Evolutionary conservation across 2,113 vertebrate species (phyloP), one percentile per base, ranked within the genome.

Genomic region (Hemiprocne comata): DNA sequence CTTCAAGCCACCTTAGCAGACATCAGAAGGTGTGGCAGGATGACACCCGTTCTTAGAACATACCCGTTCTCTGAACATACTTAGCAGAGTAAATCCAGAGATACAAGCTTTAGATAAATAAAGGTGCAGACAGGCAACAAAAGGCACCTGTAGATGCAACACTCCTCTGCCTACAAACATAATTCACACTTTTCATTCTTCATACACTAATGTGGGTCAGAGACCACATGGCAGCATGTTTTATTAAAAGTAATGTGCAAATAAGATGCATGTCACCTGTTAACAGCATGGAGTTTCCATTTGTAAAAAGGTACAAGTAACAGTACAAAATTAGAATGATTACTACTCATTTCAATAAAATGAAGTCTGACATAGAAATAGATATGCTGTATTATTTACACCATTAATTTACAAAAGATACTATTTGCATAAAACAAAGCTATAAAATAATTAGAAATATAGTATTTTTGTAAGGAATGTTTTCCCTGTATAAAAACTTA

Each of bases 341-440:
- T 96, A 97, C 93, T 97, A 96, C 51, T 96, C 61, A 95, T 95
- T 97, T 97, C 97, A 97, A 96, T 97, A 98, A 97, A 98, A 97
- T 93, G 87, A 97, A 98, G 96, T 98, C 94, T 97, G 94, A 95
- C 94, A 97, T 95, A 98, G 97, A 98, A 97, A 97, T 97, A 98
- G 91, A 97, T 97, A 98, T 2, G 3, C 29, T 81, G 94, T 97
- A 96, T 97, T 98, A 98, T 99, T 98, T 98, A 99, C 98, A 98
- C 87, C 97, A 97, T 99, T 98, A 97, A 98, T 98, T 99, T 99
- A 99, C 98, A 99, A 98, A 98, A 98, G 89, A 95, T 95, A 97
- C 71, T 93, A 96, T 95, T 92, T 97, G 91, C 87, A 97, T 96
- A 93, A 97, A 97, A 97, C 92, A 97, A 97, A 97, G 93, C 91